Evolutionary conservation across 2,888 invertebrate genomes (phyloP).

Genomic region (Eupithecia exiguata): DNA sequence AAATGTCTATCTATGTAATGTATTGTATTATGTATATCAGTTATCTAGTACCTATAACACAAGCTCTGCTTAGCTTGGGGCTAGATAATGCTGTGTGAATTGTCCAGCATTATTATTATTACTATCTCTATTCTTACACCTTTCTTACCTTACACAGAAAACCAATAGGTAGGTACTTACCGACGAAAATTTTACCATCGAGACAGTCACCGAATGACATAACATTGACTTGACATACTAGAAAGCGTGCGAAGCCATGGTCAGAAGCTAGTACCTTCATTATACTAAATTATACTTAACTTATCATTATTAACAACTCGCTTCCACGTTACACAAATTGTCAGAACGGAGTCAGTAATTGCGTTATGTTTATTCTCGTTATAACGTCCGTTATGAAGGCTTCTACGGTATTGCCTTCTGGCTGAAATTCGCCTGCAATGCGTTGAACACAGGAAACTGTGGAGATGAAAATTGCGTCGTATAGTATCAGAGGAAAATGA

Average conservation of each 20-base stretch:
- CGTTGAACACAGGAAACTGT: constrained; percentile 38
- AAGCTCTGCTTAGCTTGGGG: too few species aligned
- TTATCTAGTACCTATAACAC: too few species aligned
- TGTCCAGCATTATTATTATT: too few species aligned
- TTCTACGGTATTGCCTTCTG: constrained; percentile 39
- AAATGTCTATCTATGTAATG: too few species aligned
- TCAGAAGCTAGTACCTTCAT: not conserved
- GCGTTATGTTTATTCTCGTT: constrained; percentile 34
- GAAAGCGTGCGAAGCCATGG: not conserved
- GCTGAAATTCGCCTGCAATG: constrained; percentile 47
- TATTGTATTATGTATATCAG: too few species aligned
- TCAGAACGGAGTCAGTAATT: constrained; percentile 22
- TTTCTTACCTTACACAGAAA: too few species aligned
- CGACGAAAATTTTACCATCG: too few species aligned
- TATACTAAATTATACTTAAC: not conserved
- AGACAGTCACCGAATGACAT: too few species aligned
- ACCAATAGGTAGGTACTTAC: too few species aligned
- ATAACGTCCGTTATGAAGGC: constrained; percentile 39
- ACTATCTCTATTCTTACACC: too few species aligned
- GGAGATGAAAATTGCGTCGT: constrained; percentile 18
- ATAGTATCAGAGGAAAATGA: not conserved
- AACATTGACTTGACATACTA: not conserved
- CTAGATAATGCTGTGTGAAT: too few species aligned
- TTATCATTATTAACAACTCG: constrained; percentile 1
- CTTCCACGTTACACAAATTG: constrained; percentile 9